These are phyloP conservation scores for Eptatretus burgeri DNA, from an alignment of 2,113 vertebrate species.

Conservation along the genomic window DNA sequence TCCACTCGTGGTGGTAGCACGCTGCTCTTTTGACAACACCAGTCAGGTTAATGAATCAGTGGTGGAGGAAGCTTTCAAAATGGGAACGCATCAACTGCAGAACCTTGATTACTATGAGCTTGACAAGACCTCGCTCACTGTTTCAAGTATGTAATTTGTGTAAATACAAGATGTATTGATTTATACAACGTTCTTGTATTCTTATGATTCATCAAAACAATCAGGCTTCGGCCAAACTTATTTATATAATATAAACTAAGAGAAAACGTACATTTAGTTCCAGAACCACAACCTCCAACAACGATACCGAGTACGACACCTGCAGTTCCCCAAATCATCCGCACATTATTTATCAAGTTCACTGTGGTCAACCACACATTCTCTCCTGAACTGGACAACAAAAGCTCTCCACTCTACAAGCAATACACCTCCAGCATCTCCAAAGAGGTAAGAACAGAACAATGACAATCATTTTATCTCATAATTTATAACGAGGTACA, in stretches of 20 bases:
- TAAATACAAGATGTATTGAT: background rate
- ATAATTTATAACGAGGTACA: too few relatives aligned
- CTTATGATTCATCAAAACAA: background rate
- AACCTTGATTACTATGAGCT: background rate
- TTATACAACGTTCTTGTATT: background rate
- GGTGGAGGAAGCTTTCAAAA: background rate
- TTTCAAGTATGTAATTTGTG: background rate
- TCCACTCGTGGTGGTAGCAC: conserved; percentile 3
- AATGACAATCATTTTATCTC: too few relatives aligned
- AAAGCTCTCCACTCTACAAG: conserved; percentile 4
- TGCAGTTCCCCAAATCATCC: background rate
- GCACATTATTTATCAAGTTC: conserved; percentile 2
- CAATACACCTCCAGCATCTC: conserved; percentile 1
- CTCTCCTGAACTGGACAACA: conserved; percentile 2
- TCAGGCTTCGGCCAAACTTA: background rate
- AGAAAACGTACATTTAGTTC: background rate
- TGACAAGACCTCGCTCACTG: background rate
- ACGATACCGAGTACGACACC: background rate
- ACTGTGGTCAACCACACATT: conserved; percentile 3
- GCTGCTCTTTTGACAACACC: background rate
- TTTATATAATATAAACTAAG: background rate
- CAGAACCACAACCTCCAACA: conserved; percentile 3
- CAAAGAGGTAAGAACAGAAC: background rate
- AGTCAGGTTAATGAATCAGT: background rate
- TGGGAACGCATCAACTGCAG: background rate